A percentile compares a stretch with the other conserved stretches of the same genome.
Conservation (phyloP, 2,113 vertebrate genomes). For the Corynorhinus townsendii region DNA sequence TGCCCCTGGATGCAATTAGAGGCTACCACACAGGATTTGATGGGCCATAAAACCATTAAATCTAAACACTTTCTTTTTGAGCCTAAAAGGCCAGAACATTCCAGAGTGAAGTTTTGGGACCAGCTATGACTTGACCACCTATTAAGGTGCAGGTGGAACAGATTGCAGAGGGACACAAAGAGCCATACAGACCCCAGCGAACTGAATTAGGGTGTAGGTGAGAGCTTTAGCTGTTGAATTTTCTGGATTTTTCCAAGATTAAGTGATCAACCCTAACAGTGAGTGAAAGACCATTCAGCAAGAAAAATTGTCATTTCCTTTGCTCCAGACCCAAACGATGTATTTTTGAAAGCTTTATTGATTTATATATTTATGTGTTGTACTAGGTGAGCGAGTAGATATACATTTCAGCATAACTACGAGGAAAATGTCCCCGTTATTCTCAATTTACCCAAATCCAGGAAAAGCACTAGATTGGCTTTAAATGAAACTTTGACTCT, state of each 20-base stretch:
- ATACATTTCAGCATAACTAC: conserved; percentile 43
- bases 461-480: conserved; percentile 23
- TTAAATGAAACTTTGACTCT: conserved; percentile 9
- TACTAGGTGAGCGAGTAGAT: conserved; percentile 29
- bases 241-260: conserved; percentile 65
- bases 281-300: conserved; percentile 53
- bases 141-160: conserved; percentile 57
- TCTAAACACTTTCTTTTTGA: conserved; percentile 65
- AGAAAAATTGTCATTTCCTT: conserved; percentile 64
- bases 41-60: conserved; percentile 53
- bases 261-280: conserved; percentile 28
- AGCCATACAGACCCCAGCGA: conserved; percentile 23
- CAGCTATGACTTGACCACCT: not conserved
- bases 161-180: not conserved
- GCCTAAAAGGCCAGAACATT: conserved; percentile 49
- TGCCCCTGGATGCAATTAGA: conserved; percentile 58
- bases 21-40: conserved; percentile 66
- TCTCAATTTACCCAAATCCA: conserved; percentile 36
- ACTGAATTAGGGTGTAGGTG: conserved; percentile 41
- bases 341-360: conserved; percentile 58
- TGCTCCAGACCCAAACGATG: conserved; percentile 42
- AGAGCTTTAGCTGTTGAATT: conserved; percentile 65
- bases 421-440: conserved; percentile 42
- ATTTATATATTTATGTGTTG: conserved; percentile 58
- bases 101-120: conserved; percentile 46